Evolutionary conservation across 2,113 vertebrate species (phyloP), one percentile per base, ranked within the genome.

Genomic region (Lontra canadensis): DNA sequence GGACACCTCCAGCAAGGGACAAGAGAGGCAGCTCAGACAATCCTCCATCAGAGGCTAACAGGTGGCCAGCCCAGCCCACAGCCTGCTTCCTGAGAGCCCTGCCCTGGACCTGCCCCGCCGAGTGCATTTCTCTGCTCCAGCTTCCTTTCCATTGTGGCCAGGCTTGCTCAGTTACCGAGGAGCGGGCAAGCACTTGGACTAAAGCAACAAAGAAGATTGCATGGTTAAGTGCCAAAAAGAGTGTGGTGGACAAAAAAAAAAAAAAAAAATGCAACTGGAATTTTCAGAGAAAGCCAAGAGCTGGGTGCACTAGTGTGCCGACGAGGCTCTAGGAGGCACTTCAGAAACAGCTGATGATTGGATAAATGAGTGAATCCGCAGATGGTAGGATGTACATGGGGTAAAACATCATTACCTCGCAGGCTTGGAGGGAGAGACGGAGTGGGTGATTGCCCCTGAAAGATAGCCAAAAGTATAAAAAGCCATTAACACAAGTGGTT

Each of bases 231-330:
- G 49, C 49, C 84, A 85, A 73, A 88, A 82, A 34, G 76, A 95
- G 44, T 59, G 57, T 88, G 90, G 84, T 15, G 25, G 59, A 90
- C 57, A 55, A 71, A 83, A 87, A 52, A 47, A 44, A 47, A 34
- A 34, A 63, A 63, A 63, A 59, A 61, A 61, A 61, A 61, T 7
- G 31, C 36, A 52, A 90, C 0, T 29, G 61, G 69, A 90, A 95
- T 94, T 96, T 96, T 88, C 84, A 85, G 87, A 71, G 73, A 65
- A 87, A 95, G 85, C 90, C 84, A 88, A 94, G 76, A 96, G 84
- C 82, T 49, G 4, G 17, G 57, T 94, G 87, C 39, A 36, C 78
- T 42, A 36, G 44, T 65, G 49, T 34, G 69, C n/a, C 0, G 0
- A 92, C 6, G 63, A 76, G 44, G 52, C 55, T 88, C 89, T n/a